Percentiles rank a stretch among this genome's conserved stretches.
phyloP scores from a whole-genome alignment of 2,797 vertebrate species.

The Sibirionetta formosa region DNA sequence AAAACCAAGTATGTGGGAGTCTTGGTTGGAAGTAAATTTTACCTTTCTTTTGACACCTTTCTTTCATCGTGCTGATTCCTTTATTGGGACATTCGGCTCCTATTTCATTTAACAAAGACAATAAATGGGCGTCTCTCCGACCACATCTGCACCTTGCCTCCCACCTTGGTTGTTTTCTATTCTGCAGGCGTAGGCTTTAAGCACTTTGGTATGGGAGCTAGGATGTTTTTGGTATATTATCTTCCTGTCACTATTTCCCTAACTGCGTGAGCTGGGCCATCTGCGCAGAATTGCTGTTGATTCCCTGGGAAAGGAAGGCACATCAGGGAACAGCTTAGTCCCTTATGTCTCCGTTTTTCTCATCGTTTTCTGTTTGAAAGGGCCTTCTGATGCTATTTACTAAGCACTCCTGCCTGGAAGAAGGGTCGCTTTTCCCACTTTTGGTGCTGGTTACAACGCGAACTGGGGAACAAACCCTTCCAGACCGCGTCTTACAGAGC shows the following conservation, averaged over 20 bases:
- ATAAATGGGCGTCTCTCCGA: not conserved
- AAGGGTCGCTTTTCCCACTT: not conserved
- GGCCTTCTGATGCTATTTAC: not conserved
- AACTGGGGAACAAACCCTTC: not conserved
- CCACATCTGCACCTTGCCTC: not conserved
- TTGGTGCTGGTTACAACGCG: not conserved
- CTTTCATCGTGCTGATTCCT: not conserved
- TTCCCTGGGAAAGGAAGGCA: not conserved
- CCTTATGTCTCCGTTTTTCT: constrained; percentile 10
- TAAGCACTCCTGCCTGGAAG: not conserved
- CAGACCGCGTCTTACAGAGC: not conserved
- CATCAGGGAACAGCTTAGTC: not conserved
- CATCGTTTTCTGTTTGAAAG: constrained; percentile 1
- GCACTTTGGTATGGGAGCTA: not conserved
- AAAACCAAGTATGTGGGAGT: not conserved
- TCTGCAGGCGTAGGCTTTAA: not conserved
- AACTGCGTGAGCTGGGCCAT: not conserved
- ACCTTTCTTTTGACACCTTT: not conserved
- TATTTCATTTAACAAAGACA: not conserved
- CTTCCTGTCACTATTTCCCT: not conserved
- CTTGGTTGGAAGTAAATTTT: not conserved
- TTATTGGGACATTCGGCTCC: not conserved
- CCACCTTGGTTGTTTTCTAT: not conserved
- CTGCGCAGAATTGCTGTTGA: not conserved
- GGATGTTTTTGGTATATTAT: not conserved